Conservation (phyloP, 1,140 invertebrate species). For the Drosophila nigromelanica region DNA sequence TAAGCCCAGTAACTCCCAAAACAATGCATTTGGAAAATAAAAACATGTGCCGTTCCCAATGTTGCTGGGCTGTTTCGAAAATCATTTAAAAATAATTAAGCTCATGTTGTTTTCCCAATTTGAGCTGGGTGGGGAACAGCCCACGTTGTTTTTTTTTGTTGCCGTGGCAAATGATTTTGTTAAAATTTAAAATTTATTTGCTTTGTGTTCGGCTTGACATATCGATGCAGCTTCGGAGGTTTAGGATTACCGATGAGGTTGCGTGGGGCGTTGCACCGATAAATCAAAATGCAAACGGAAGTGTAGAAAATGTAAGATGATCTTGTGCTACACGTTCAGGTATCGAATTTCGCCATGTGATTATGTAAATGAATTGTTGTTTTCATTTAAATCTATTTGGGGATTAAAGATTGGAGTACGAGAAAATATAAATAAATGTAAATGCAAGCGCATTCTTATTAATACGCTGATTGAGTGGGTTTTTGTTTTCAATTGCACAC, state of each 20-base stretch:
- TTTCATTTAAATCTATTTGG: background rate
- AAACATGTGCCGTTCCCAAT: conserved; percentile 24
- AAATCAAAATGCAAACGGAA: conserved; percentile 42
- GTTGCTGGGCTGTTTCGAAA: conserved; percentile 25
- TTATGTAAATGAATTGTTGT: conserved; percentile 12
- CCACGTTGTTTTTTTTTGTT: conserved; percentile 1
- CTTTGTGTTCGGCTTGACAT: conserved; percentile 21
- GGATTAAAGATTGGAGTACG: background rate
- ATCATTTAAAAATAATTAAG: conserved; percentile 78
- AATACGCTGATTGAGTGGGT: no score
- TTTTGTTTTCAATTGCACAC: no score
- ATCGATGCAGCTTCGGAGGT: background rate
- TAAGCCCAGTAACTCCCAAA: conserved; percentile 18
- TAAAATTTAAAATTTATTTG: conserved; percentile 23
- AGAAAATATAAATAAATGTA: background rate
- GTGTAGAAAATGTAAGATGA: conserved; percentile 33
- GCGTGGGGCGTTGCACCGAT: conserved; percentile 28
- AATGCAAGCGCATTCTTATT: background rate
- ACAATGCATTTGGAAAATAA: conserved; percentile 30
- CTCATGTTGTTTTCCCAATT: conserved; percentile 51
- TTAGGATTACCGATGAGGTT: conserved; percentile 19
- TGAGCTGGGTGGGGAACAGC: conserved; percentile 1
- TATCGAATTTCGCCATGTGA: conserved; percentile 32
- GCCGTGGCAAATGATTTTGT: conserved; percentile 31
- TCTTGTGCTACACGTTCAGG: conserved; percentile 27